A percentile compares a stretch with the other conserved stretches of the same genome.
phyloP scores from a whole-genome alignment of 2,797 vertebrate genomes.

The Phaenicophaeus curvirostris region DNA sequence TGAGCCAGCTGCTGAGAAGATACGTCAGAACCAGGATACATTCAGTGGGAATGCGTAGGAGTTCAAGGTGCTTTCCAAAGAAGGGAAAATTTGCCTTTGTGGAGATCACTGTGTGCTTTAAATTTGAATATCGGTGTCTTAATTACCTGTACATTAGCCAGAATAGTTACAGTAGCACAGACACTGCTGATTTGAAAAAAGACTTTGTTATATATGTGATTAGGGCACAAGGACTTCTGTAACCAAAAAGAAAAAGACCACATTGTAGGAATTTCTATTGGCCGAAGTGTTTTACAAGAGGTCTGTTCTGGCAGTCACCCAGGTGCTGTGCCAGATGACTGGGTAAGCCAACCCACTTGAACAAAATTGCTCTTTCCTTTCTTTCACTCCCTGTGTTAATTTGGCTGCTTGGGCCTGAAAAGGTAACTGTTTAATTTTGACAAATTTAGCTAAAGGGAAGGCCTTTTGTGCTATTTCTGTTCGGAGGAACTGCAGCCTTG shows the following conservation, averaged over 20 bases:
- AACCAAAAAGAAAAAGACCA: neutral
- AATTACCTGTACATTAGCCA: neutral
- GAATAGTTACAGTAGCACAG: too few species aligned
- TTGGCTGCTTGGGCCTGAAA: neutral
- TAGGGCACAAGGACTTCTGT: neutral
- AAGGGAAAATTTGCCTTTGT: neutral
- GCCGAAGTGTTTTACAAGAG: neutral
- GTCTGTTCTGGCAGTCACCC: accelerated
- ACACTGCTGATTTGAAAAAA: neutral
- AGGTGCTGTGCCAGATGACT: neutral
- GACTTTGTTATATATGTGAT: accelerated
- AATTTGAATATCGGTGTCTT: neutral
- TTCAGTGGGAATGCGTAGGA: accelerated
- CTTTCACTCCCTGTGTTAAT: neutral
- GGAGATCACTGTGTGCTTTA: neutral
- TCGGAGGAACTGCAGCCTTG: accelerated
- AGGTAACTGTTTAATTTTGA: neutral
- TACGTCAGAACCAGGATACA: neutral
- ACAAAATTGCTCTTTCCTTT: neutral
- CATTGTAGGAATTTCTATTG: neutral
- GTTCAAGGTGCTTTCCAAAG: neutral
- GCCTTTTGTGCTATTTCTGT: accelerated
- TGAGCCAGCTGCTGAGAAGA: neutral
- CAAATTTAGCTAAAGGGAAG: neutral
- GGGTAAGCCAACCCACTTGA: neutral